Evolutionary conservation across 2,113 vertebrate genomes (phyloP).

Genomic region (Tylochromis polylepis): DNA sequence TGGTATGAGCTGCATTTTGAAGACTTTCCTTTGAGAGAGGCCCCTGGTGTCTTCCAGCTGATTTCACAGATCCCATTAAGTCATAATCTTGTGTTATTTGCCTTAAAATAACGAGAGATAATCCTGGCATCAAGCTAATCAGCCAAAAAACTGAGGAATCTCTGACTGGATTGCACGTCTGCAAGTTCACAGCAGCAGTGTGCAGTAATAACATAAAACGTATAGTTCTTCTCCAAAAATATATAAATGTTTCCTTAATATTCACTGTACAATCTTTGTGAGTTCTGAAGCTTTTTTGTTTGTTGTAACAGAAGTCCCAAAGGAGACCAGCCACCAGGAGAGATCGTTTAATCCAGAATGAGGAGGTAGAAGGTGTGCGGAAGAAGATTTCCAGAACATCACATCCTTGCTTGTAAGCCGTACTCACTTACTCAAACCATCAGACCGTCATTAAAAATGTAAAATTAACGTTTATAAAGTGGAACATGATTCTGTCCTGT

Average conservation of each 20-base stretch:
- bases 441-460: conserved; percentile 69
- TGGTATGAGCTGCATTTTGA: conserved; percentile 9
- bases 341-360: background rate
- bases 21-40: conserved; percentile 31
- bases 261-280: background rate
- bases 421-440: conserved; percentile 57
- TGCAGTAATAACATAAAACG: background rate
- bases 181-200: background rate
- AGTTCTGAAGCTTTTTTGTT: background rate
- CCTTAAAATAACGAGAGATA: conserved; percentile 69
- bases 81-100: conserved; percentile 63
- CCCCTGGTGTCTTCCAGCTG: conserved; percentile 45
- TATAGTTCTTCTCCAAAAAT: background rate
- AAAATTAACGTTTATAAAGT: conserved; percentile 74
- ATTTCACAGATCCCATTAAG: conserved; percentile 69
- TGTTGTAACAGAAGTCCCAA: background rate
- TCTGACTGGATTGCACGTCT: conserved; percentile 27
- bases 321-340: background rate
- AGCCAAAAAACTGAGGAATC: conserved; percentile 52
- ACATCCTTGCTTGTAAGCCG: conserved; percentile 42
- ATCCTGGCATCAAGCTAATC: conserved; percentile 53
- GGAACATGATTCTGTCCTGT: conserved; percentile 58
- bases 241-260: background rate
- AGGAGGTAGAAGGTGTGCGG: background rate
- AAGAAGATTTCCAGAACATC: conserved; percentile 32